Conservation (phyloP, 2,888 invertebrate genomes). For the Coenonympha glycerion region DNA sequence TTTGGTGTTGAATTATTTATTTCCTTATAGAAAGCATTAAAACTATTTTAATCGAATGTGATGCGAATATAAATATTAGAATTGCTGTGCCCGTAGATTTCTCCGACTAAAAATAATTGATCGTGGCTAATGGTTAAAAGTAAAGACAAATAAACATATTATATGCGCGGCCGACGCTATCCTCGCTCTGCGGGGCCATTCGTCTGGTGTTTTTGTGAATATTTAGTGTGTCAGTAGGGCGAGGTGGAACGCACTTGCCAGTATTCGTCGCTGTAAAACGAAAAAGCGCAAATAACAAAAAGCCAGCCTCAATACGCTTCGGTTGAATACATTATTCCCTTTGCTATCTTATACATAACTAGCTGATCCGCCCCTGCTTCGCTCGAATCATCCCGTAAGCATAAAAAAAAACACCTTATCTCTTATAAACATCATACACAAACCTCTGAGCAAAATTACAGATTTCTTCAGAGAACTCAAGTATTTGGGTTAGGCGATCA, state of each 20-base stretch:
- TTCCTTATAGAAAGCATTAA: background rate
- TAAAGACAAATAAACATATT: constrained; percentile 41
- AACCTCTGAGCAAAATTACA: too few relatives aligned
- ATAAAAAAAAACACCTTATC: too few relatives aligned
- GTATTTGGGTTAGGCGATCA: too few relatives aligned
- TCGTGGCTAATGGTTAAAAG: constrained; percentile 40
- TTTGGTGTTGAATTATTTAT: too few relatives aligned
- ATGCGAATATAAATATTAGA: background rate
- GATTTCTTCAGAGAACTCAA: too few relatives aligned
- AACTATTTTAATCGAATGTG: background rate
- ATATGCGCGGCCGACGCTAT: constrained; percentile 31
- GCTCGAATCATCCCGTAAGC: too few relatives aligned
- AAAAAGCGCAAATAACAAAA: constrained; percentile 18
- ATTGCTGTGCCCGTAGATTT: constrained; percentile 13
- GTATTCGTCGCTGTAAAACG: constrained; percentile 13
- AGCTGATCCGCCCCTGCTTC: too few relatives aligned
- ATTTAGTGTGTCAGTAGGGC: constrained; percentile 30
- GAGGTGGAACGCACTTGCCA: constrained; percentile 16
- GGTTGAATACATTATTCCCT: background rate
- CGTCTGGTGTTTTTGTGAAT: constrained; percentile 33
- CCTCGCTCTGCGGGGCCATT: constrained; percentile 33
- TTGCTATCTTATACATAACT: constrained; percentile 2
- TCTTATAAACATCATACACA: too few relatives aligned
- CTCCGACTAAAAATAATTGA: constrained; percentile 33
- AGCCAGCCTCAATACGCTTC: constrained; percentile 17